Percentiles rank a stretch among this genome's conserved stretches.
These are phyloP conservation scores for Rhorus exstirpatorius DNA, from an alignment of 2,888 invertebrate species.

Conservation along the genomic window DNA sequence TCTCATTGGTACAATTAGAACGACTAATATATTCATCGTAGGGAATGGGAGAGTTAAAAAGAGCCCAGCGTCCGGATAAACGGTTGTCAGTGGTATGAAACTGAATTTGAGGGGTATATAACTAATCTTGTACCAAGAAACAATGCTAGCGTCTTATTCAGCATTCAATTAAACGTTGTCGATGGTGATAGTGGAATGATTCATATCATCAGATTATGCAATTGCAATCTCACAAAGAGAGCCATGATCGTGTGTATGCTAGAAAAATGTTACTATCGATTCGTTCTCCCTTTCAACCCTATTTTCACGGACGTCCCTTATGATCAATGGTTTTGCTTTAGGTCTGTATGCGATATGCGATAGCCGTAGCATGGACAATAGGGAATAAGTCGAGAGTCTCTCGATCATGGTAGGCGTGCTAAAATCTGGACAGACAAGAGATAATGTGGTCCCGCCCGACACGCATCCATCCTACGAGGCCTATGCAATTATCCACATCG, in stretches of 20 bases:
- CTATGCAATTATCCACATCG: conserved; percentile 82
- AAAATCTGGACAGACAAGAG: conserved; percentile 77
- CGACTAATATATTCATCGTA: no score
- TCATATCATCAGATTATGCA: conserved; percentile 28
- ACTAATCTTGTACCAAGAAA: no score
- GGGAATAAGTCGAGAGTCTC: conserved; percentile 68
- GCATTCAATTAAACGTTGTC: no score
- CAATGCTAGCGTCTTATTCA: no score
- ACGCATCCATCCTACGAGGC: conserved; percentile 80
- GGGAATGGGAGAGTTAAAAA: no score
- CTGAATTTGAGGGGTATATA: no score
- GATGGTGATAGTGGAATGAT: neutral
- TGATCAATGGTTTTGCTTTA: conserved; percentile 48
- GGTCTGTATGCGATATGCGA: conserved; percentile 49
- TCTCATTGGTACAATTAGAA: no score
- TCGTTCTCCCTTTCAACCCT: conserved; percentile 27
- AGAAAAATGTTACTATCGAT: conserved; percentile 46
- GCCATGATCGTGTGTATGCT: neutral
- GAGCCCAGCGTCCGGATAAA: no score
- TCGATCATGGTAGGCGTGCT: conserved; percentile 78
- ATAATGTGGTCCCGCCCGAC: conserved; percentile 79
- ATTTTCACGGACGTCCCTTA: conserved; percentile 27
- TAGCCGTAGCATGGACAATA: conserved; percentile 72
- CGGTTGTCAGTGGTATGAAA: no score
- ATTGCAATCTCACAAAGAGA: neutral